Conservation (phyloP, 2,113 vertebrate species). For the Prionailurus viverrinus region DNA sequence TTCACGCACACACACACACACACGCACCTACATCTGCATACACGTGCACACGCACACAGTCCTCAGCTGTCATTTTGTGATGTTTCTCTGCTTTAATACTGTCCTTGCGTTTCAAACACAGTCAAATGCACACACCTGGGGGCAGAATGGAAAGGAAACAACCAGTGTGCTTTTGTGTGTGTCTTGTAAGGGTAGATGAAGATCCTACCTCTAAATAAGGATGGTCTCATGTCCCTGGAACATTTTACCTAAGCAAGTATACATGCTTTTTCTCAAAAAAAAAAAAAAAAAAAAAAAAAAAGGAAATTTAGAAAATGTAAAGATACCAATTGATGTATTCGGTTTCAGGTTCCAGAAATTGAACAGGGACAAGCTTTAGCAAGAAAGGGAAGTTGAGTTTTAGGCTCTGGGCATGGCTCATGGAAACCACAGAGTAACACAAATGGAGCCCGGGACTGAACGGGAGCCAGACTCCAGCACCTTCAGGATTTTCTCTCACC, state of each 20-base stretch:
- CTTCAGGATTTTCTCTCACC: not conserved
- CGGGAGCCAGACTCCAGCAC: not conserved
- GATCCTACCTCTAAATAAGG: not conserved
- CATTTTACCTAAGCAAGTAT: not conserved
- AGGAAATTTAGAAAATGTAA: not conserved
- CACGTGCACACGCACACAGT: not conserved
- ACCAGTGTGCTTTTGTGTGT: not conserved
- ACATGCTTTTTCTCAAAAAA: not conserved
- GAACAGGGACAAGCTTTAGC: not conserved
- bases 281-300: not conserved
- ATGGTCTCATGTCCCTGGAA: not conserved
- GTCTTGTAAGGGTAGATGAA: not conserved
- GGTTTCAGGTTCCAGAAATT: not conserved
- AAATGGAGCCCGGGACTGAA: rapidly evolving
- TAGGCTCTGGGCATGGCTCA: not conserved
- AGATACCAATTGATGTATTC: not conserved
- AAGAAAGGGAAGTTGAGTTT: not conserved
- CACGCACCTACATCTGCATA: not conserved
- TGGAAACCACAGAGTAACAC: not conserved
- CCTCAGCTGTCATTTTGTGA: not conserved
- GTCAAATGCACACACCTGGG: not conserved
- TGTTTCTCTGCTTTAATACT: not conserved
- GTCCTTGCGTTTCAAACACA: constrained; percentile 5
- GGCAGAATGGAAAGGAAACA: not conserved
- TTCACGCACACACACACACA: not conserved